Conservation (phyloP, 2,113 vertebrate species). For the Gymnocephalus cernua region DNA sequence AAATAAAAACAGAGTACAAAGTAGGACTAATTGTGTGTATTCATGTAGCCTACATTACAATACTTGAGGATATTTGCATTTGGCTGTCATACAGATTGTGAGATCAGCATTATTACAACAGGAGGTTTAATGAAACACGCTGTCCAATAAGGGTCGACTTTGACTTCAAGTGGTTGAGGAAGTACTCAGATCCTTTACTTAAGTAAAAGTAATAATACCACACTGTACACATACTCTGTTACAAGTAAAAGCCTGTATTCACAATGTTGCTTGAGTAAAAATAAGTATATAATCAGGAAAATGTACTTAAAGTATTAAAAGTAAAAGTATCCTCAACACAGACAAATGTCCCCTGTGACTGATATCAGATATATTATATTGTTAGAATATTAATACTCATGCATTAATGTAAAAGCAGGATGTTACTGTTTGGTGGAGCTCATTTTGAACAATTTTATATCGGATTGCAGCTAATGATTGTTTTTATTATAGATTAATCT, state of each 20-base stretch:
- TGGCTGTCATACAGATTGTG: not conserved
- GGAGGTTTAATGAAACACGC: not conserved
- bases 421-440: no score
- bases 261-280: not conserved
- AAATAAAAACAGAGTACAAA: not conserved
- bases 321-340: no score
- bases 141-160: not conserved
- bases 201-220: no score
- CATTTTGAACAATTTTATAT: no score
- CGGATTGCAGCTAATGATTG: no score
- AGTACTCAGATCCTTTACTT: no score
- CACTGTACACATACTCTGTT: not conserved
- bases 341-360: no score
- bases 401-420: no score
- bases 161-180: no score
- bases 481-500: no score
- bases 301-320: not conserved
- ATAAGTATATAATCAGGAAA: not conserved
- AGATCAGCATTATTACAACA: not conserved
- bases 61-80: not conserved
- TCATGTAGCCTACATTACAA: not conserved
- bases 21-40: not conserved
- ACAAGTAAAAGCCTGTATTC: not conserved
- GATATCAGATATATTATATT: no score
- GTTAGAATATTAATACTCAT: no score